Conservation (phyloP, 2,113 vertebrate genomes). For the Pedionomus torquatus region DNA sequence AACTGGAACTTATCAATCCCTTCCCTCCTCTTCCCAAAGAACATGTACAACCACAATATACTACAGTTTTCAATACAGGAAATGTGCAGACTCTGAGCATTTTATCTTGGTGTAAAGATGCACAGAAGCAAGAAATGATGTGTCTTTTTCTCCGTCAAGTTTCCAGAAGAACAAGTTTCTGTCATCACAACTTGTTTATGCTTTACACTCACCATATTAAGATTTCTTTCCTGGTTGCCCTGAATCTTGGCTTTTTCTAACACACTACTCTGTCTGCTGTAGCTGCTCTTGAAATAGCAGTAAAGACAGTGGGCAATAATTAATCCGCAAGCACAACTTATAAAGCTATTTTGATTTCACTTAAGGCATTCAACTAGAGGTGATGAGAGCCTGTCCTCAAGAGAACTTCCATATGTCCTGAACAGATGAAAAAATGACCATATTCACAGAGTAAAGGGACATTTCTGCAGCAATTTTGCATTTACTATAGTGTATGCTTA, state of each 20-base stretch:
- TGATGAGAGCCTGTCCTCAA: fast-evolving
- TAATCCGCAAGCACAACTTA: not conserved
- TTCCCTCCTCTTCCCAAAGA: not conserved
- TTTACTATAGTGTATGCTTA: not conserved
- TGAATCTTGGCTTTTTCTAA: not conserved
- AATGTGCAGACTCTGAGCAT: too few relatives aligned
- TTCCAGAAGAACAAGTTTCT: not conserved
- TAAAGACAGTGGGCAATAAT: not conserved
- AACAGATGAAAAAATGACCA: not conserved
- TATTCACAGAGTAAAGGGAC: not conserved
- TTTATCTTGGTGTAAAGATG: not conserved
- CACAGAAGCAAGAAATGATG: not conserved
- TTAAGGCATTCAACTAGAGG: not conserved
- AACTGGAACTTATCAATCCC: not conserved
- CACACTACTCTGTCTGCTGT: not conserved
- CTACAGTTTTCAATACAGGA: not conserved
- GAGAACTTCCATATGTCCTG: not conserved
- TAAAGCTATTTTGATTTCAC: not conserved
- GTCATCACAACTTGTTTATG: not conserved
- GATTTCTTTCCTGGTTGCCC: not conserved
- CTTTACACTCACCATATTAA: not conserved
- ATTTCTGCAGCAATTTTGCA: not conserved
- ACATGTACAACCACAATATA: not conserved
- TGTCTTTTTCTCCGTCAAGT: not conserved
- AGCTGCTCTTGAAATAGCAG: not conserved